Conservation (phyloP, 2,888 invertebrate species). For the Lucinisca nassula region DNA sequence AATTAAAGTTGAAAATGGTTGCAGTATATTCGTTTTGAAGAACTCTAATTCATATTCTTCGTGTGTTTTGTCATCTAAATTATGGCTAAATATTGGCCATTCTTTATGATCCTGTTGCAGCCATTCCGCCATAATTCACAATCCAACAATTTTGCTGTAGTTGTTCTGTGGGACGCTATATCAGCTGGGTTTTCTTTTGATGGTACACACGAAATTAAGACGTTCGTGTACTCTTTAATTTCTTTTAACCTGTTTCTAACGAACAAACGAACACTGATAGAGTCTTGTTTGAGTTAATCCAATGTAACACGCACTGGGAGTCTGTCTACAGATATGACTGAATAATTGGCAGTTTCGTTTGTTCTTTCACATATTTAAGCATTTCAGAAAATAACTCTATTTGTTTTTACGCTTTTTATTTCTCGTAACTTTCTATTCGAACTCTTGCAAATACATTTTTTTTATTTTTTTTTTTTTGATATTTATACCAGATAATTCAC, state of each 20-base stretch:
- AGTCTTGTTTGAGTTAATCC: neutral
- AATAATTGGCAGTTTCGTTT: neutral
- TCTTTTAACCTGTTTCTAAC: neutral
- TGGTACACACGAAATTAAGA: neutral
- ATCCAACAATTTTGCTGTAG: neutral
- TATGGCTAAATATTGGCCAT: neutral
- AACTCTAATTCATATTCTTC: neutral
- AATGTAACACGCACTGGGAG: constrained; percentile 17
- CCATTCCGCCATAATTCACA: neutral
- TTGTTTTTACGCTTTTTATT: too few species aligned
- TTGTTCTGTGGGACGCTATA: neutral
- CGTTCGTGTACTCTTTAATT: neutral
- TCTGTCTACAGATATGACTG: constrained; percentile 6
- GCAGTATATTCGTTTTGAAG: neutral
- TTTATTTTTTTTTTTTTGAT: too few species aligned
- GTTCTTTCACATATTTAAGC: constrained; percentile 9
- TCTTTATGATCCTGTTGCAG: neutral
- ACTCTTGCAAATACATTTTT: too few species aligned
- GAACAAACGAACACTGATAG: neutral
- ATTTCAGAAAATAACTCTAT: neutral
- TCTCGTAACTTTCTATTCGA: too few species aligned
- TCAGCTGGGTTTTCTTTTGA: constrained; percentile 10
- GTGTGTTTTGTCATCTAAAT: neutral
- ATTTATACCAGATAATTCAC: too few species aligned
- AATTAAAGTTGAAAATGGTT: neutral